phyloP scores from a whole-genome alignment of 35 echinoderm and acorn worm genomes.

The Hemicentrotus pulcherrimus region DNA sequence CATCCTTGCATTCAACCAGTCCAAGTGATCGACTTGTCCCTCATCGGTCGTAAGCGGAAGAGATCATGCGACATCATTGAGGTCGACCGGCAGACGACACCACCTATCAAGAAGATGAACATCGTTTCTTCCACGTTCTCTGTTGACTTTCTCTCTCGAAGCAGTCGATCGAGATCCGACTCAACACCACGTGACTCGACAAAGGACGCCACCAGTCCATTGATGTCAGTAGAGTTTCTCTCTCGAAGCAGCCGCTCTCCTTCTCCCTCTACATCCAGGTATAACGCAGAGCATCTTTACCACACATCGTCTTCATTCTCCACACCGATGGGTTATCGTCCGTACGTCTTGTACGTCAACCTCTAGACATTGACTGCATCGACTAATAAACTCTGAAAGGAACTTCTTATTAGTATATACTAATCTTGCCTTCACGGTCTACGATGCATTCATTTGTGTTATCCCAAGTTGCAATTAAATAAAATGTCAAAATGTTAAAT shows the following conservation, averaged over 20 bases:
- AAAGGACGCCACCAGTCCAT: background rate
- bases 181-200: background rate
- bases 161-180: background rate
- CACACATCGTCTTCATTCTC: background rate
- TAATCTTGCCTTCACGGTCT: background rate
- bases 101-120: background rate
- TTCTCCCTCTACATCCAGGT: conserved; percentile 10
- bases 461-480: too few relatives aligned
- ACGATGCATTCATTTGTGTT: too few relatives aligned
- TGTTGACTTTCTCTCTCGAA: background rate
- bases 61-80: background rate
- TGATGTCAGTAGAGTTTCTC: conserved; percentile 44
- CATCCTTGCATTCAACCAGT: background rate
- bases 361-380: background rate
- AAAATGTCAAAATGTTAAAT: too few relatives aligned
- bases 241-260: conserved; percentile 6
- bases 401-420: background rate
- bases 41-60: background rate
- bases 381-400: background rate
- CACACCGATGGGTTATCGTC: background rate
- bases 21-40: background rate
- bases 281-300: background rate
- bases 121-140: background rate
- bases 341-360: conserved; percentile 4
- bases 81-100: background rate